These are phyloP conservation scores for Sinhomidia bicolor DNA, from an alignment of 2,888 invertebrate genomes.

Conservation along the genomic window DNA sequence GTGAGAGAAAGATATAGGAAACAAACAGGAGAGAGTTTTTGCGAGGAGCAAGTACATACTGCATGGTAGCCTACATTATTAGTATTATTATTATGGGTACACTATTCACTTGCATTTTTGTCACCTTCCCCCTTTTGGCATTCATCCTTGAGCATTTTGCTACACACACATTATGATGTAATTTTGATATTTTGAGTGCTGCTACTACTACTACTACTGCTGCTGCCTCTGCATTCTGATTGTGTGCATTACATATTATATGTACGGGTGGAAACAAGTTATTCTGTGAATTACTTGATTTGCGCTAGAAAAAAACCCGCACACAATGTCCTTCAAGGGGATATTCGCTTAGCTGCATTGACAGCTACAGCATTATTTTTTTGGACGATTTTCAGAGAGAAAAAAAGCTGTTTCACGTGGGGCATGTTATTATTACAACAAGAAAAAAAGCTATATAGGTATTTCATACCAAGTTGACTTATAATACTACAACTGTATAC, in stretches of 20 bases:
- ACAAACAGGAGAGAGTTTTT: not conserved
- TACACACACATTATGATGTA: no score
- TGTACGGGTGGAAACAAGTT: not conserved
- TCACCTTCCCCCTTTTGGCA: slow-evolving; percentile 33
- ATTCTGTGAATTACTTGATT: not conserved
- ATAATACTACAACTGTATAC: no score
- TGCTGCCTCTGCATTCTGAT: not conserved
- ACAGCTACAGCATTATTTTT: not conserved
- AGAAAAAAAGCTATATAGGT: no score
- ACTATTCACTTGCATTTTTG: not conserved
- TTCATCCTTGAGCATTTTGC: no score
- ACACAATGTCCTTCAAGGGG: not conserved
- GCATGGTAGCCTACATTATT: no score
- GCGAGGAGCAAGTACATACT: no score
- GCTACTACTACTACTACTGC: no score
- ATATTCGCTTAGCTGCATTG: no score
- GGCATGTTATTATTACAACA: no score
- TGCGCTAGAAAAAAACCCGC: not conserved
- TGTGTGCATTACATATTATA: not conserved
- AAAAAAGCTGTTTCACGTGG: not conserved
- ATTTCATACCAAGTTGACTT: no score
- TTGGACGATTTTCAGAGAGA: not conserved
- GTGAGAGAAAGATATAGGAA: not conserved
- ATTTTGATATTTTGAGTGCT: no score
- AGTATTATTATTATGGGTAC: no score